phyloP scores from a whole-genome alignment of 1,140 invertebrate species.

The Halesus radiatus region DNA sequence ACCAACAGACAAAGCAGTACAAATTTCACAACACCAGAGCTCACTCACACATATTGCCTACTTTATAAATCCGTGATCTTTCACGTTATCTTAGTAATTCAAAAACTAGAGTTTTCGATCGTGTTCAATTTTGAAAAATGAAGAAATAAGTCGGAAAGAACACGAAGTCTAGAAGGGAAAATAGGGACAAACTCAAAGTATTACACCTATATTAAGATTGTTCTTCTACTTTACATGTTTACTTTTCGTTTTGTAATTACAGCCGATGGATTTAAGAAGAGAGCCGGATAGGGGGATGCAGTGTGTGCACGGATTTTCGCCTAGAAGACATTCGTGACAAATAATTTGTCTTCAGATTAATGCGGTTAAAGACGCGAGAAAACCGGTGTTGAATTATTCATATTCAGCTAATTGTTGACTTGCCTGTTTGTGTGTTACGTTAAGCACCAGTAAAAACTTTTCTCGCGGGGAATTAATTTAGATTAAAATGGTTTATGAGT shows the following conservation, averaged over 20 bases:
- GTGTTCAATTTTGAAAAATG: no score
- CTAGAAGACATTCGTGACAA: constrained; percentile 29
- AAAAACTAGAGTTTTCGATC: no score
- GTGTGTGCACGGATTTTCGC: constrained; percentile 16
- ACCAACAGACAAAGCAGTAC: no score
- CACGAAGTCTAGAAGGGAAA: no score
- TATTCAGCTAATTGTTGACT: constrained; percentile 28
- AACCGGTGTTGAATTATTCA: constrained; percentile 27
- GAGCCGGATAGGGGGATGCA: background rate
- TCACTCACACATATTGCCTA: background rate
- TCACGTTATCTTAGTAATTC: no score
- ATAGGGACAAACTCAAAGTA: no score
- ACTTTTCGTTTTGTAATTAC: background rate
- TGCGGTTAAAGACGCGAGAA: constrained; percentile 23
- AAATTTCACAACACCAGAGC: no score
- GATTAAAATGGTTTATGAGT: constrained; percentile 11
- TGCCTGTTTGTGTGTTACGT: constrained; percentile 27
- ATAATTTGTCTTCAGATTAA: constrained; percentile 25
- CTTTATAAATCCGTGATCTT: no score
- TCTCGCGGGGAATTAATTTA: background rate
- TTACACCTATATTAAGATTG: no score
- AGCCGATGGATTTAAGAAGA: background rate
- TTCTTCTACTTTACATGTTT: no score
- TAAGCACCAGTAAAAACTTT: constrained; percentile 1
- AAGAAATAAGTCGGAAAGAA: no score